Evolutionary conservation across 2,888 invertebrate genomes (phyloP).

Genomic region (Apamea sordens): DNA sequence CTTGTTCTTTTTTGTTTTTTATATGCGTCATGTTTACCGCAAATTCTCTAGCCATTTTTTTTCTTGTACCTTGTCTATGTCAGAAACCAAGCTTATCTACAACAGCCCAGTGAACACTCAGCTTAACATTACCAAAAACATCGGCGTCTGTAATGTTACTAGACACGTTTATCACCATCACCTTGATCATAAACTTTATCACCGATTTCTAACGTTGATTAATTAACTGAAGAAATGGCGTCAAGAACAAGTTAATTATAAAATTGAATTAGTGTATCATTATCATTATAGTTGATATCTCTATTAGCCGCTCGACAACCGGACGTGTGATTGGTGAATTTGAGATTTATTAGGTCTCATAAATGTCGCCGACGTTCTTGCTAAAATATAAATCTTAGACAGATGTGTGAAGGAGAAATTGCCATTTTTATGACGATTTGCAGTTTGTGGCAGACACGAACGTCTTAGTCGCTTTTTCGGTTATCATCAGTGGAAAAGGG

Average conservation of each 20-base stretch:
- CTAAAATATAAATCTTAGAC: conserved; percentile 10
- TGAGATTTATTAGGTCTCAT: conserved; percentile 34
- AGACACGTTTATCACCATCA: conserved; percentile 36
- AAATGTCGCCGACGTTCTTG: neutral
- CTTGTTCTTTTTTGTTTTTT: neutral
- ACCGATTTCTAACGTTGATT: conserved; percentile 57
- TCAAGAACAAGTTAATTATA: conserved; percentile 37
- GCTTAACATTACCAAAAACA: conserved; percentile 18
- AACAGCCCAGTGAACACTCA: neutral
- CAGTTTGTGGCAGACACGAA: neutral
- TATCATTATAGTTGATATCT: conserved; percentile 38
- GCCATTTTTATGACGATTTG: neutral
- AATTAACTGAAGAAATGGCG: conserved; percentile 33
- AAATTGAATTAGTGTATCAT: conserved; percentile 52
- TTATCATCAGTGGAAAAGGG: neutral
- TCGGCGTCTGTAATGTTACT: conserved; percentile 42
- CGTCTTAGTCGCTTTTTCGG: neutral
- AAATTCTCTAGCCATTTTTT: neutral
- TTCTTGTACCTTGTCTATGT: too few species aligned
- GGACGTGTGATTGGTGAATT: conserved; percentile 33
- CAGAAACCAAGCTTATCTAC: neutral
- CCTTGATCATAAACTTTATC: conserved; percentile 57
- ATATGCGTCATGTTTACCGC: neutral
- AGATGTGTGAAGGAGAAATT: conserved; percentile 16
- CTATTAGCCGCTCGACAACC: conserved; percentile 24